phyloP scores from a whole-genome alignment of 1,140 invertebrate genomes.

The Paraescarpia echinospica region DNA sequence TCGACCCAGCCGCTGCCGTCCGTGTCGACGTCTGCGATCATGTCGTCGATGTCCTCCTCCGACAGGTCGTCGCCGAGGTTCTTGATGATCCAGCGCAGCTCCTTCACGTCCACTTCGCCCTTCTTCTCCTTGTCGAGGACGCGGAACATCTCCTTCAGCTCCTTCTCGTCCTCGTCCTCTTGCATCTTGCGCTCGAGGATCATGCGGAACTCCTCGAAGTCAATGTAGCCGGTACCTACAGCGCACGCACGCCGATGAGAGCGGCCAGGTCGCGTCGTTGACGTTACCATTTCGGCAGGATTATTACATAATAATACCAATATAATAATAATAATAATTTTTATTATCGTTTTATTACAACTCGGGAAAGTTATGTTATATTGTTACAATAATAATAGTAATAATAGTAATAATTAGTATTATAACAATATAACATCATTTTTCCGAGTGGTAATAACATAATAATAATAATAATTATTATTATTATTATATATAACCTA shows the following conservation, averaged over 20 bases:
- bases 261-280: not conserved
- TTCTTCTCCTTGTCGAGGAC: constrained; percentile 58
- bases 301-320: not conserved
- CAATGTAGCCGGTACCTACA: constrained; percentile 43
- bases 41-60: constrained; percentile 60
- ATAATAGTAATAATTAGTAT: not conserved
- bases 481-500: not conserved
- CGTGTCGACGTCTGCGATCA: constrained; percentile 59
- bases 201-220: constrained; percentile 53
- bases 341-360: too few species aligned
- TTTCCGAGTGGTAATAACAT: too few species aligned
- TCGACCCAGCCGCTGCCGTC: constrained; percentile 60
- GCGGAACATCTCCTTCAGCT: constrained; percentile 58
- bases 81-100: constrained; percentile 55
- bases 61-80: constrained; percentile 57
- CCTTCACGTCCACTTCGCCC: constrained; percentile 56
- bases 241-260: not conserved
- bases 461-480: too few species aligned
- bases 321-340: not conserved
- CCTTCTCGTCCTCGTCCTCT: constrained; percentile 58
- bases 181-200: constrained; percentile 54
- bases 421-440: not conserved
- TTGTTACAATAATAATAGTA: too few species aligned
- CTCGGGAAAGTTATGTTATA: too few species aligned
- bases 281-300: not conserved